Conservation (phyloP, 2,888 invertebrate species). For the Rhamnusium bicolor region DNA sequence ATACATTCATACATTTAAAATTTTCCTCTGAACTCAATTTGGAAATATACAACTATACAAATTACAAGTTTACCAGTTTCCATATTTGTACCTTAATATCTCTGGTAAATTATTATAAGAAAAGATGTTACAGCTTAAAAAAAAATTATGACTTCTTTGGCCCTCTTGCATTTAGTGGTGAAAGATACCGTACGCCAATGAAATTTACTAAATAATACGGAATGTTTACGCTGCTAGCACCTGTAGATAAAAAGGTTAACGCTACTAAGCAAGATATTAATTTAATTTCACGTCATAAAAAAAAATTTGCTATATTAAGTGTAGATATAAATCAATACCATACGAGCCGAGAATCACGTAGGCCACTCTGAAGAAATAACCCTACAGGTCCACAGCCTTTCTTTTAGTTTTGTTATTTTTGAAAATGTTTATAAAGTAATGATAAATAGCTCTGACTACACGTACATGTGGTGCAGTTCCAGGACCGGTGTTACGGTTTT, state of each 20-base stretch:
- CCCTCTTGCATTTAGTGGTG: background rate
- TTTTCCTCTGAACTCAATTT: too few species aligned
- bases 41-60: too few species aligned
- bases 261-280: constrained; percentile 17
- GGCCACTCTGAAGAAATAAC: constrained; percentile 31
- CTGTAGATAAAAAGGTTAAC: constrained; percentile 30
- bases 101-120: background rate
- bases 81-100: too few species aligned
- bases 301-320: constrained; percentile 12
- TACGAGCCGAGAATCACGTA: constrained; percentile 44
- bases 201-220: constrained; percentile 2
- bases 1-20: too few species aligned
- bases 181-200: background rate
- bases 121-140: background rate
- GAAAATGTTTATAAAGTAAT: constrained; percentile 19
- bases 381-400: constrained; percentile 4
- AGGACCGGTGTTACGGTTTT: constrained; percentile 9
- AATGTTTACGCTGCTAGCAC: background rate
- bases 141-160: background rate
- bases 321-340: constrained; percentile 19
- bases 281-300: constrained; percentile 26
- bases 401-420: constrained; percentile 8
- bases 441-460: constrained; percentile 13
- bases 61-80: too few species aligned
- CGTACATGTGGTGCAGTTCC: constrained; percentile 10